A percentile compares a stretch with the other conserved stretches of the same genome.
These are phyloP conservation scores for Basileuterus tristriatus DNA, from an alignment of 2,797 vertebrate species.

Conservation along the genomic window DNA sequence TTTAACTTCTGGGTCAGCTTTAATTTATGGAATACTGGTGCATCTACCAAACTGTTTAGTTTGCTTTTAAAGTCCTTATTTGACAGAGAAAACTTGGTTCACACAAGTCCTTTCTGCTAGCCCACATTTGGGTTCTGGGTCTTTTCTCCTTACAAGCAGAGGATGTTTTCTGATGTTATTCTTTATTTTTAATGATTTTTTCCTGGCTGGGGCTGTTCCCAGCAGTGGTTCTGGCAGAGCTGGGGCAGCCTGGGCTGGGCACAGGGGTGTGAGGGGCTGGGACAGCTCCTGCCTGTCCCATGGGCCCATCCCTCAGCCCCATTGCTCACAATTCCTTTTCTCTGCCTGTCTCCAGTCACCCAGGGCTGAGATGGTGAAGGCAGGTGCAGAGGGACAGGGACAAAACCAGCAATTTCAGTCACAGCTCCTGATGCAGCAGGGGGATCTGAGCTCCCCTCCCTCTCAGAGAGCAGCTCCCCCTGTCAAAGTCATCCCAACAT, in stretches of 20 bases:
- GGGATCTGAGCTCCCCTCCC: not conserved
- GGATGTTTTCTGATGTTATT: not conserved
- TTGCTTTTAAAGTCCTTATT: not conserved
- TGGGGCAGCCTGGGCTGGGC: not conserved
- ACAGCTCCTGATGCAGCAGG: rapidly evolving
- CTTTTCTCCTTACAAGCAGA: not conserved
- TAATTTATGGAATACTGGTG: not conserved
- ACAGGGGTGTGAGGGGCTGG: not conserved
- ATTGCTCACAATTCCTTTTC: not conserved
- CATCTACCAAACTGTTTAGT: not conserved
- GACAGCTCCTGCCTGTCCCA: not conserved
- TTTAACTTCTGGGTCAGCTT: not conserved
- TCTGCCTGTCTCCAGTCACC: not conserved
- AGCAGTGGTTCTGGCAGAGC: rapidly evolving
- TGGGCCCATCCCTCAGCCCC: not conserved
- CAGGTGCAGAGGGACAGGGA: constrained; percentile 26
- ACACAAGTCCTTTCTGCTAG: not conserved
- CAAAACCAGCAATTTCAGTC: not conserved
- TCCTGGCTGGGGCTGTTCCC: not conserved
- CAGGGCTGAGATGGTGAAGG: not conserved
- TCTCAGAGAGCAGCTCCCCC: not conserved
- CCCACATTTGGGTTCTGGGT: not conserved
- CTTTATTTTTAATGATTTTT: rapidly evolving
- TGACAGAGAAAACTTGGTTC: not conserved
- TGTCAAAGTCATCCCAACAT: not conserved